These are phyloP conservation scores for Lasioglossum pauxillum DNA, from an alignment of 2,888 invertebrate genomes.

Conservation along the genomic window DNA sequence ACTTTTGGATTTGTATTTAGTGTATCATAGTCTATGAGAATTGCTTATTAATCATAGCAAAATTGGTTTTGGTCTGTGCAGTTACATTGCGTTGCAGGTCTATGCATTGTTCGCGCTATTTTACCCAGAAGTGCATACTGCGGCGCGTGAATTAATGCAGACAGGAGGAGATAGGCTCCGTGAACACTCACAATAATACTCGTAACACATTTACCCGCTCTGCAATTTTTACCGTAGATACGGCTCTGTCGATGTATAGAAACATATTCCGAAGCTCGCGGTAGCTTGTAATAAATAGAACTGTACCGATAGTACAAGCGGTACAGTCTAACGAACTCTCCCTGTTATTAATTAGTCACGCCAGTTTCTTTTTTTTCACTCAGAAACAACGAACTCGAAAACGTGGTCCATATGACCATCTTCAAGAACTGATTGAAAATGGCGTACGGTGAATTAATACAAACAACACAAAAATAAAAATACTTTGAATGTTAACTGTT, in stretches of 20 bases:
- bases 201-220: conserved; percentile 70
- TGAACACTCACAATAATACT: conserved; percentile 82
- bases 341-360: conserved; percentile 9
- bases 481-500: background rate
- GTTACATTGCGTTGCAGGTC: conserved; percentile 12
- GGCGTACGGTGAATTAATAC: background rate
- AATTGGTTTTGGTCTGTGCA: background rate
- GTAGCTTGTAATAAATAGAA: conserved; percentile 8
- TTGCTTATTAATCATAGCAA: background rate
- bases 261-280: background rate
- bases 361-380: conserved; percentile 2
- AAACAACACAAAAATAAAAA: background rate
- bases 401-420: background rate
- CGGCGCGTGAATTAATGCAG: conserved; percentile 79
- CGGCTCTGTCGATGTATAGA: background rate
- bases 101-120: conserved; percentile 63
- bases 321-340: conserved; percentile 15
- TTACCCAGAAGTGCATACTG: conserved; percentile 72
- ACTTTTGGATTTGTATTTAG: background rate
- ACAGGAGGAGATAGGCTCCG: conserved; percentile 82
- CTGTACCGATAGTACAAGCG: conserved; percentile 13
- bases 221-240: conserved; percentile 30
- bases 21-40: background rate
- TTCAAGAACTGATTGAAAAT: background rate
- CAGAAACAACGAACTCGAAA: background rate